These are phyloP conservation scores for Athene cunicularia DNA, from an alignment of 2,113 vertebrate genomes.

Conservation along the genomic window DNA sequence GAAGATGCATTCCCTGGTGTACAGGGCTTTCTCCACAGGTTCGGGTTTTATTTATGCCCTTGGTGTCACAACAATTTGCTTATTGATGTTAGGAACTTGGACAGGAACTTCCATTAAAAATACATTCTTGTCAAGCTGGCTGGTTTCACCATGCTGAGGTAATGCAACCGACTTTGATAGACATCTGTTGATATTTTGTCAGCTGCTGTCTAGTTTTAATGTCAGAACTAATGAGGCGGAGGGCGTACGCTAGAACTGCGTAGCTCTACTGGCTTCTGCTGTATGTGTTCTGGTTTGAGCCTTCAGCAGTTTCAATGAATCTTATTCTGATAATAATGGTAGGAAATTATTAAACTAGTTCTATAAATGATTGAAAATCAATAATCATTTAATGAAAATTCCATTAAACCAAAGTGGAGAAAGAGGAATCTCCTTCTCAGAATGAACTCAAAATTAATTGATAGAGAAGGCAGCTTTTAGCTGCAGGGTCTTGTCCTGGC, in stretches of 20 bases:
- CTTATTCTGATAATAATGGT: not conserved
- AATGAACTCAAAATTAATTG: not conserved
- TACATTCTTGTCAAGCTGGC: not conserved
- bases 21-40: not conserved
- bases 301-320: fast-evolving
- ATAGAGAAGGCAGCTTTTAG: not conserved
- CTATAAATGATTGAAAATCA: not conserved
- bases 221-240: not conserved
- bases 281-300: not conserved
- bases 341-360: not conserved
- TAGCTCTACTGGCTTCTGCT: not conserved
- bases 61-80: not conserved
- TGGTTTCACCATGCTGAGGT: not conserved
- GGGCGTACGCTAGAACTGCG: not conserved
- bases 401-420: not conserved
- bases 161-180: not conserved
- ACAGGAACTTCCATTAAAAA: not conserved
- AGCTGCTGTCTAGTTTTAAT: not conserved
- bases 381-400: not conserved
- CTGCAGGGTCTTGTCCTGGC: not conserved
- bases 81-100: not conserved
- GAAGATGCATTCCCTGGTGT: not conserved
- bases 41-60: not conserved
- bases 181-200: not conserved
- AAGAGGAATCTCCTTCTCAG: not conserved